Evolutionary conservation across 2,113 vertebrate species (phyloP).

Genomic region (Chiloscyllium plagiosum): DNA sequence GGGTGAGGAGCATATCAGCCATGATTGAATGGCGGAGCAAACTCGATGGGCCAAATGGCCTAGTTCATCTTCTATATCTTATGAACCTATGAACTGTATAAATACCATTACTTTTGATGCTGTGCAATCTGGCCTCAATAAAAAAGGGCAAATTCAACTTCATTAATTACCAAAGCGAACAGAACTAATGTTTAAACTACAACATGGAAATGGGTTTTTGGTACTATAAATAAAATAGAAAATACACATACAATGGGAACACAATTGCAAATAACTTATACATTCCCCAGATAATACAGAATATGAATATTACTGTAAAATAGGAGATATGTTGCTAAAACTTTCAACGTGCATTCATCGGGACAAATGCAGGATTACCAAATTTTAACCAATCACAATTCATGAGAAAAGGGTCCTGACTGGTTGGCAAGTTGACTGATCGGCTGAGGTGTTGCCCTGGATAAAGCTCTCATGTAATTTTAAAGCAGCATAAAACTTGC

Average conservation of each 20-base stretch:
- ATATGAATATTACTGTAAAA: neutral
- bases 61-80: no score
- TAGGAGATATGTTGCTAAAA: neutral
- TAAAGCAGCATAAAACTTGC: neutral
- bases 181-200: neutral
- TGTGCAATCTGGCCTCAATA: neutral
- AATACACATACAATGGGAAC: neutral
- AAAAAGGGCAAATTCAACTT: neutral
- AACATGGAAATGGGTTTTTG: neutral
- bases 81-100: no score
- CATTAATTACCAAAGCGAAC: neutral
- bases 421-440: neutral
- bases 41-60: no score
- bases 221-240: neutral
- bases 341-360: neutral
- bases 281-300: neutral
- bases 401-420: neutral
- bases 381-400: neutral
- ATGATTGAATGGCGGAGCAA: no score
- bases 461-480: neutral
- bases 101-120: no score
- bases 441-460: neutral
- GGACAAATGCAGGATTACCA: neutral
- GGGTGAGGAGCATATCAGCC: no score
- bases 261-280: neutral